Evolutionary conservation across 2,797 vertebrate species (phyloP).

Genomic region (Gadopsis bispinosus): DNA sequence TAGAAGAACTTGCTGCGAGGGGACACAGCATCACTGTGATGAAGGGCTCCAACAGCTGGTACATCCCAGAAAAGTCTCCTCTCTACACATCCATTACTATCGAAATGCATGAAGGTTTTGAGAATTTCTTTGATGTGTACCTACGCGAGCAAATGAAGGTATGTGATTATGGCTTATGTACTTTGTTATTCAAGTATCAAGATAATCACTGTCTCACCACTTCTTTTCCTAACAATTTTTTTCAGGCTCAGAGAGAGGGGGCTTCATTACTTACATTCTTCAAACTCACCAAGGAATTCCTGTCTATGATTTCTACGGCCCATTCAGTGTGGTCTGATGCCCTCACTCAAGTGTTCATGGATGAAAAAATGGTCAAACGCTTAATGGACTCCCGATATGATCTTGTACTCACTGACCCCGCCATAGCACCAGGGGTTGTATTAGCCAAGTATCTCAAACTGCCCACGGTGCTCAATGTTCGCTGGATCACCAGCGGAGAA

Average conservation of each 20-base stretch:
- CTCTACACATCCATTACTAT: conserved; percentile 74
- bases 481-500: conserved; percentile 79
- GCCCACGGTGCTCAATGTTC: conserved; percentile 79
- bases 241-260: conserved; percentile 64
- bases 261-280: conserved; percentile 66
- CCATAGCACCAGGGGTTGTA: conserved; percentile 60
- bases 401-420: conserved; percentile 81
- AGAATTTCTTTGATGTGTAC: conserved; percentile 61
- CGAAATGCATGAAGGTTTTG: not conserved
- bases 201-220: not conserved
- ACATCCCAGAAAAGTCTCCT: conserved; percentile 75
- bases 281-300: conserved; percentile 65
- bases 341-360: conserved; percentile 50
- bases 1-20: conserved; percentile 77
- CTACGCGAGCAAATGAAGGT: conserved; percentile 62
- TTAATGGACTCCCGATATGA: conserved; percentile 76
- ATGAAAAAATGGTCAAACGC: conserved; percentile 60
- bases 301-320: conserved; percentile 53
- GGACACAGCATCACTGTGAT: conserved; percentile 81
- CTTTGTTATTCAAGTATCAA: not conserved
- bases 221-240: not conserved
- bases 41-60: conserved; percentile 70
- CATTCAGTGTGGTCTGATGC: conserved; percentile 52
- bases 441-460: conserved; percentile 82
- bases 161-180: conserved; percentile 5